Evolutionary conservation across 2,797 vertebrate species (phyloP), one percentile per base, ranked within the genome.

Genomic region (Notoglanidium macrostoma): DNA sequence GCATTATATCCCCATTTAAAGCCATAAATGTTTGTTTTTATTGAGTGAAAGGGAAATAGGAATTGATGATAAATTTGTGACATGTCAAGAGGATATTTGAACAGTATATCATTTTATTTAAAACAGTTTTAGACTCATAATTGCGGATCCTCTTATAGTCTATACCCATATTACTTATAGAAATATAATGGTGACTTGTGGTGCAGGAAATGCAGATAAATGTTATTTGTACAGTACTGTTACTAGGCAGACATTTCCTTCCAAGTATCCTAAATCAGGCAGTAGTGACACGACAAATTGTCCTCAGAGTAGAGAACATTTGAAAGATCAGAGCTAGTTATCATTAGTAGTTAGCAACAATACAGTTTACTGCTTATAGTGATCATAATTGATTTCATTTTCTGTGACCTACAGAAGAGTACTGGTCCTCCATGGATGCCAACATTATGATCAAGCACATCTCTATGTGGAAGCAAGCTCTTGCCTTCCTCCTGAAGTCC

Each of bases 371-470:
- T 76, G 46, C 14, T 76, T 51, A 72, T 44, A 67, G 1, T 67
- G 7, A 21, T 40, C n/a, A 67, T 67, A 67, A 67, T 23, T 77
- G 51, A 44, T 9, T 72, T 14, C 12, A 21, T 65, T 26, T 59
- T 55, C 21, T 87, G 46, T 86, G 17, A 44, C 32, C 12, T 87
- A 35, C 74, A 96, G 95, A 65, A 87, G 55, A 57, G 19, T 89
- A 51, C 87, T 95, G 93, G 94, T 91, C 93, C 11, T 93, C 92
- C 32, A 63, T 95, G 92, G 57, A 91, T 1, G 85, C 91, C 10
- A 19, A 29, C 59, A 81, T 93, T 23, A 87, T 95, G 79, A 89
- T n/a, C 73, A 94, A 89, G 51, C 94, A 95, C 88, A 93, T 96
- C 88, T 2, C 85, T 79, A 92, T 92, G 90, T 96, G 95, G 89